These are phyloP conservation scores for Mythimna pallens DNA, from an alignment of 2,888 invertebrate genomes.

Conservation along the genomic window DNA sequence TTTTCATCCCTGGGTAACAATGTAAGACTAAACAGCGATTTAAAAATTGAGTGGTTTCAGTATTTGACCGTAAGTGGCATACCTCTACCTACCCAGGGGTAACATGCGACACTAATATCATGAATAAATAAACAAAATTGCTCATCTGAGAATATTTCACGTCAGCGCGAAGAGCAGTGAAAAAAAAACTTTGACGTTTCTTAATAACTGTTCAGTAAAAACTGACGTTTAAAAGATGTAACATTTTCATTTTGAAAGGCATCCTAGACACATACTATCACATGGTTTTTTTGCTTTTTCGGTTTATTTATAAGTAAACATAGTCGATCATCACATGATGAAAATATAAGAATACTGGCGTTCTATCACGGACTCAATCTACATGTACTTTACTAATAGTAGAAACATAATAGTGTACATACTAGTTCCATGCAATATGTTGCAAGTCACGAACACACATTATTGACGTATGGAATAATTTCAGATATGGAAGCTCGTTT, in stretches of 20 bases:
- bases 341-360: not conserved
- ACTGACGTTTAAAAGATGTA: not conserved
- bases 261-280: not conserved
- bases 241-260: not conserved
- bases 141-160: not conserved
- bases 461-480: not conserved
- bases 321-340: not conserved
- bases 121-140: slow-evolving; percentile 27
- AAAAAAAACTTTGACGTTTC: slow-evolving; percentile 1
- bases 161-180: not conserved
- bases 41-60: not conserved
- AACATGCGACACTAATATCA: slow-evolving; percentile 11
- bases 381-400: not conserved
- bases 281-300: not conserved
- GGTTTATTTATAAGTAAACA: not conserved
- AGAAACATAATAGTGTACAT: not conserved
- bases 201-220: not conserved
- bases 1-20: no score
- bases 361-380: not conserved
- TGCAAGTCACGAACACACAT: not conserved
- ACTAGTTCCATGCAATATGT: slow-evolving; percentile 1
- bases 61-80: not conserved
- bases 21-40: not conserved
- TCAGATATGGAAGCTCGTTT: not conserved
- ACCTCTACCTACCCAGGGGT: not conserved